Evolutionary conservation across 2,888 invertebrate species (phyloP), one percentile per base, ranked within the genome.

Genomic region (Omphaloscelis lunosa): DNA sequence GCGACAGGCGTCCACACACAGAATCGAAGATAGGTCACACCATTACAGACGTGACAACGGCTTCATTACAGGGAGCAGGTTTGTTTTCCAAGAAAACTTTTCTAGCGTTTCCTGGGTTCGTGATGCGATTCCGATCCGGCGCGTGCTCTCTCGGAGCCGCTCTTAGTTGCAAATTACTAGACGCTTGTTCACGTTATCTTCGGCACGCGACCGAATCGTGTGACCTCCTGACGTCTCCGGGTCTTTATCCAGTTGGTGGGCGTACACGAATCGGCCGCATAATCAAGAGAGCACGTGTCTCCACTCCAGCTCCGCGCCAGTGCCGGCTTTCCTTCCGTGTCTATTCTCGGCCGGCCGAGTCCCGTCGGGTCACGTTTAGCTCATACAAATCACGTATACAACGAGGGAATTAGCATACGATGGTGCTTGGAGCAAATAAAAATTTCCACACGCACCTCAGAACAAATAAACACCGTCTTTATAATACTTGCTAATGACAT

Each of bases 271-370:
- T 90, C 86, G 85, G 89, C 82, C 85, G 88, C 85, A 90, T 89
- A 90, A 92, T 89, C 90, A 86, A 83, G 89, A 85, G 91, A 93
- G 92, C 95, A 94, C 95, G 95, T 95, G 95, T 94, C 92, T 93
- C 92, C 91, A 90, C 90, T 91, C 89, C 89, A 91, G 91, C 89
- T 91, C 89, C 90, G 92, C 93, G 92, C 89, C 92, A 92, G 93
- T 80, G 81, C 90, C 92, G 93, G 94, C 95, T 96, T 95, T 96
- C 95, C 95, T 96, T 96, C 96, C 96, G 96, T 93, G 93, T 96
- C 94, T 96, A 96, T 96, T 96, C 94, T 94, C 89, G 93, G 93
- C 88, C 81, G 85, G 86, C 88, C 82, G 87, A 91, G 90, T 92
- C 93, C 93, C 92, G 91, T 83, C 93, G 90, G 95, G 95, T 94